Evolutionary conservation across 2,888 invertebrate genomes (phyloP).

Genomic region (Clistopyga incitator): DNA sequence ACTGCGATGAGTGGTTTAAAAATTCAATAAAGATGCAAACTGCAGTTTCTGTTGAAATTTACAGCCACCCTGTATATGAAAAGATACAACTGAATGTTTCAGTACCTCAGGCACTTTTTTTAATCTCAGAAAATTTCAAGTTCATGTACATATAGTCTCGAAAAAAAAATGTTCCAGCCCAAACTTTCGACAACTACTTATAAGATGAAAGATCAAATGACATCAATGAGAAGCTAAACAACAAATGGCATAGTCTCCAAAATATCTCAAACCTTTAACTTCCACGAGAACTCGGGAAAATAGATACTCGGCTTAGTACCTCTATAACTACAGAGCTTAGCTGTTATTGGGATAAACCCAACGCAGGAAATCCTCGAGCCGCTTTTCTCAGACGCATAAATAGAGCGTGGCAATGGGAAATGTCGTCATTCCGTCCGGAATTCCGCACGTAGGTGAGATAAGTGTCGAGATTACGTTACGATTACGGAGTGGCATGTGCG

Average conservation of each 20-base stretch:
- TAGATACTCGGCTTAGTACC: not conserved
- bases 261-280: not conserved
- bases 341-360: not conserved
- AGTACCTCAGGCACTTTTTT: no score
- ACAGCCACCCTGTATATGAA: no score
- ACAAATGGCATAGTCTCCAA: not conserved
- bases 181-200: no score
- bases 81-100: no score
- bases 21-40: no score
- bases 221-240: not conserved
- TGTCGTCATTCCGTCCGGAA: constrained; percentile 21
- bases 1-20: no score
- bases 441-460: constrained; percentile 41
- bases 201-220: no score
- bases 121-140: no score
- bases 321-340: not conserved
- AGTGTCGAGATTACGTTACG: constrained; percentile 44
- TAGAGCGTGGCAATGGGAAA: constrained; percentile 26
- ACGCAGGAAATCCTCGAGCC: constrained; percentile 12
- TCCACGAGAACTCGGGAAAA: not conserved
- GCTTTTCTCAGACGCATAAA: constrained; percentile 30
- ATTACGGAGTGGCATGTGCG: constrained; percentile 20
- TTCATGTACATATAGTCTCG: no score
- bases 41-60: no score
- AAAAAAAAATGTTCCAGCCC: no score